Evolutionary conservation across 1,140 invertebrate genomes (phyloP).

Genomic region (Littorina saxatilis): DNA sequence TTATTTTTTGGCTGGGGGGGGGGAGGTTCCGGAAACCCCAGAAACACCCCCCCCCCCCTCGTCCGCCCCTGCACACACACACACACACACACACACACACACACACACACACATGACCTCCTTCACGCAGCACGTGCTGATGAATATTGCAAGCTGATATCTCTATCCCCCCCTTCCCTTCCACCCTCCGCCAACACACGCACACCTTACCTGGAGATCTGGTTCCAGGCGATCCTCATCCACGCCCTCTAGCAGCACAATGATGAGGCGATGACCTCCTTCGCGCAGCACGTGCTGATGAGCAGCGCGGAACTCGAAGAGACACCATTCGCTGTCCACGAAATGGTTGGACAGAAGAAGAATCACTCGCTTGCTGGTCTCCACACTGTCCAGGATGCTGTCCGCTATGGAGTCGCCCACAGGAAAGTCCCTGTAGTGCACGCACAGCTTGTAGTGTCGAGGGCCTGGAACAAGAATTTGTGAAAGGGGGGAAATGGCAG

Average conservation of each 20-base stretch:
- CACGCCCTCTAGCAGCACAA: slow-evolving; percentile 53
- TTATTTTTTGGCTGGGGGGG: too few species aligned
- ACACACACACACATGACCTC: too few species aligned
- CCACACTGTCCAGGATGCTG: slow-evolving; percentile 48
- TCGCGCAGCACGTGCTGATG: slow-evolving; percentile 52
- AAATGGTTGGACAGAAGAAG: slow-evolving; percentile 55
- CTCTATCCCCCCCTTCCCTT: too few species aligned
- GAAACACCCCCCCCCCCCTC: too few species aligned
- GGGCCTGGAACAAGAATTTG: not conserved
- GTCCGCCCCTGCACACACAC: too few species aligned
- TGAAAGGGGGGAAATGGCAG: too few species aligned
- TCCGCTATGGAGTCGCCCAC: slow-evolving; percentile 57
- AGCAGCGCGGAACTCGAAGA: slow-evolving; percentile 60
- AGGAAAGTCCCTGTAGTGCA: slow-evolving; percentile 62
- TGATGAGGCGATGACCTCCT: slow-evolving; percentile 47
- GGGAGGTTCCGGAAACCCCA: too few species aligned
- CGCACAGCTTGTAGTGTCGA: slow-evolving; percentile 55
- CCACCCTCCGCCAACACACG: too few species aligned
- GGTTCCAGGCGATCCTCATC: slow-evolving; percentile 41
- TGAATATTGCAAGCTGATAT: too few species aligned
- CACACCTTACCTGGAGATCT: slow-evolving; percentile 45
- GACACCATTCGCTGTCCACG: slow-evolving; percentile 61
- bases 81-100: too few species aligned
- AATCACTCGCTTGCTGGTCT: slow-evolving; percentile 55
- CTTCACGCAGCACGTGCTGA: too few species aligned